Evolutionary conservation across 2,113 vertebrate genomes (phyloP), one percentile per base, ranked within the genome.

Genomic region (Saccopteryx leptura): DNA sequence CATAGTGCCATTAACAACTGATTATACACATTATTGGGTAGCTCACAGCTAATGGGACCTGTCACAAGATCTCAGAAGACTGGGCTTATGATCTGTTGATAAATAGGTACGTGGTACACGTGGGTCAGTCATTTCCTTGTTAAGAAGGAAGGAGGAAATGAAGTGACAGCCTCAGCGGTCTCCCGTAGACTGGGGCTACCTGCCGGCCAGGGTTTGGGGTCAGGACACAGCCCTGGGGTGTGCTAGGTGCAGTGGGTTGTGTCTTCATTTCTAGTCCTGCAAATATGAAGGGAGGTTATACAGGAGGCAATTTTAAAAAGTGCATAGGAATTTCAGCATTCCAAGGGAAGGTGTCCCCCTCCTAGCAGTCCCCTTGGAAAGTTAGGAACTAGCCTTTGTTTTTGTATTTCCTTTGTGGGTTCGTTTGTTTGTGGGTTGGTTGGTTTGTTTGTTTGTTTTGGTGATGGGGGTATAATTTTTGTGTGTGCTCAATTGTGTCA

Each of bases 71-170:
- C 96, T 97, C 97, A 95, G 96, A 96, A 98, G 97, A 95, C 93
- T 87, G 82, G 95, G 95, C 95, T 97, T 97, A 93, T 97, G 97
- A 97, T 97, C 96, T 96, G 95, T 97, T 97, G 97, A 96, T 97
- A 97, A 97, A 97, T 97, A 97, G 97, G 71, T 95, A 90, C 2
- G 33, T 92, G 93, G 88, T 96, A 88, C 95, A 97, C 8, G 58
- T 97, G 96, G 97, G 96, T 97, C 96, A 97, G 97, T 97, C 97
- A 96, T 97, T 97, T 97, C 93, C 97, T 97, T 96, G 83, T 97
- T 97, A 95, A 93, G 91, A 83, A 89, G 46, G 66, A 82, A 94
- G 93, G 81, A 79, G 79, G 96, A 97, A 96, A 96, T 74, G 91
- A 97, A 96, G 79, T 93, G 95, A 95, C 90, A 90, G 88, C 48